Base-by-base conservation (phyloP, 2,888 invertebrate genomes). In the Polymixis lichenea region DNA sequence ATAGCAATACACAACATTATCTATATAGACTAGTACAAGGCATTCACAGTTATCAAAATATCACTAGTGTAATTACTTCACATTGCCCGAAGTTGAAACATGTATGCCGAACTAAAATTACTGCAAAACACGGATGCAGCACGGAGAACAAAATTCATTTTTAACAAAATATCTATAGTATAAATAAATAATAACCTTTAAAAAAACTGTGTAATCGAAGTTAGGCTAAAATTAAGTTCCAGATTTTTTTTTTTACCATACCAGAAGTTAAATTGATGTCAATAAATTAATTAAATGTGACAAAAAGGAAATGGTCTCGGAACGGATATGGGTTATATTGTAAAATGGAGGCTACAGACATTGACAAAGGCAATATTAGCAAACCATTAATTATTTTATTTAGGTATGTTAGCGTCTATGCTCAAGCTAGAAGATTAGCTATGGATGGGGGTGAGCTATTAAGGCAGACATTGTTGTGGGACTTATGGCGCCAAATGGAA, bases 31-130 rank as follows among this genome's bases (percentile, higher is more conserved):
- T 90, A 91, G 90, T 90, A 91, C 87, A 91, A 91, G 86, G 91
- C 90, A 89, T 92, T 93, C 90, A 92, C 91, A 92, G 89, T 87
- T 91, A 89, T 88, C 88, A 86, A 91, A 90, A 90, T 89, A 91
- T 90, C 90, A 90, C 90, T 89, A 90, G 75, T 78, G 81, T 81
- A 83, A 38, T 73, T 67, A 77, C 68, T 83, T 64, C 66, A 25
- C 73, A 62, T 25, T n/a, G n/a, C n/a, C n/a, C n/a, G n/a, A 81
- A 80, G 66, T 67, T 70, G 68, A 69, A 72, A 72, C 60, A 74
- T 77, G 70, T 78, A 69, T 68, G 79, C 81, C 72, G n/a, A 83
- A 79, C 77, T 77, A 85, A 81, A 77, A 11, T 68, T 17, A 53
- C 75, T 77, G 83, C 69, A 74, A 79, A 58, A n/a, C 72, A 55